These are phyloP conservation scores for Crepidodera aurea DNA, from an alignment of 2,888 invertebrate genomes.

Conservation along the genomic window DNA sequence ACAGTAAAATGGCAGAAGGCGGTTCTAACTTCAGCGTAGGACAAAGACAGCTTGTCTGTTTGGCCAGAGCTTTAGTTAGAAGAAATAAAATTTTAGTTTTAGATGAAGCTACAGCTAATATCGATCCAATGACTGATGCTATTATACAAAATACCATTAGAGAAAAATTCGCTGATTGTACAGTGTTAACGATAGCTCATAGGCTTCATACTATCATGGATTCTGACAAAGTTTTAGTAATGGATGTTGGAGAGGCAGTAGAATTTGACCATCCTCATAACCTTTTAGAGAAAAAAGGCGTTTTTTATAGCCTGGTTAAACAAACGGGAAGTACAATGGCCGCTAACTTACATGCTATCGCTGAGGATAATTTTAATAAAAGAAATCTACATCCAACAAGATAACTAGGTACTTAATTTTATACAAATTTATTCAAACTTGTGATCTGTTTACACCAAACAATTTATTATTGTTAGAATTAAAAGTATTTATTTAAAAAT, in stretches of 20 bases:
- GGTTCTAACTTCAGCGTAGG: conserved; percentile 61
- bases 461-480: no score
- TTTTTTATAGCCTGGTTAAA: conserved; percentile 65
- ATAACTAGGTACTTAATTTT: no score
- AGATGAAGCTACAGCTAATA: conserved; percentile 84
- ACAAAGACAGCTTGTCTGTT: conserved; percentile 74
- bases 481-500: no score
- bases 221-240: conserved; percentile 80
- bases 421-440: no score
- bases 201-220: conserved; percentile 87
- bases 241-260: conserved; percentile 78
- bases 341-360: conserved; percentile 44
- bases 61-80: conserved; percentile 70
- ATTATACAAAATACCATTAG: conserved; percentile 81
- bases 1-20: conserved; percentile 78
- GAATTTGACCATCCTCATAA: conserved; percentile 79
- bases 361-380: conserved; percentile 35
- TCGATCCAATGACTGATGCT: conserved; percentile 79
- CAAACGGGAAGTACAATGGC: conserved; percentile 67
- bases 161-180: conserved; percentile 76
- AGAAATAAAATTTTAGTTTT: conserved; percentile 54
- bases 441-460: no score
- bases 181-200: conserved; percentile 85
- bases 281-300: conserved; percentile 62
- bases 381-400: no score